These are phyloP conservation scores for Acleris emargana DNA, from an alignment of 2,888 invertebrate genomes.

Conservation along the genomic window DNA sequence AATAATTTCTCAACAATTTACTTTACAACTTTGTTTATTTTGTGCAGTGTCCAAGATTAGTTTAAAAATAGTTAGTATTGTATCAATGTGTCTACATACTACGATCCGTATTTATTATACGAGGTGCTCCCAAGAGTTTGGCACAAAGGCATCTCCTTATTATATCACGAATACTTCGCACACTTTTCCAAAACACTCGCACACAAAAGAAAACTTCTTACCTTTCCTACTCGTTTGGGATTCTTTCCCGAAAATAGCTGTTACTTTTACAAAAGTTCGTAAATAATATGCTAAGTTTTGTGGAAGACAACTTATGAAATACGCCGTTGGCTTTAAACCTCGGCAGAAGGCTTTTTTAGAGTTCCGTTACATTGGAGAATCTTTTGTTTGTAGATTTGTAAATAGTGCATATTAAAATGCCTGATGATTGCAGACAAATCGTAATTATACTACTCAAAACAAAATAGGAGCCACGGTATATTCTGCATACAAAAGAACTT, in stretches of 20 bases:
- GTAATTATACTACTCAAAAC: too few relatives aligned
- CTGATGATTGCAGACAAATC: too few relatives aligned
- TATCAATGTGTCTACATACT: too few relatives aligned
- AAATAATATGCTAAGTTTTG: conserved; percentile 36
- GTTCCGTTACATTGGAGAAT: not conserved
- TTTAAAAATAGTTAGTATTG: too few relatives aligned
- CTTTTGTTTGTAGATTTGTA: not conserved
- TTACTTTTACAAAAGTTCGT: conserved; percentile 34
- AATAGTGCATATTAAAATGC: not conserved
- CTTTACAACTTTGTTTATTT: too few relatives aligned
- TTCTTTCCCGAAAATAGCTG: conserved; percentile 31
- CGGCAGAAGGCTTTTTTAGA: conserved; percentile 10
- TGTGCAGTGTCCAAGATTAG: too few relatives aligned
- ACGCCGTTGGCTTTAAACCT: conserved; percentile 34
- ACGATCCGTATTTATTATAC: too few relatives aligned
- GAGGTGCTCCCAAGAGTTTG: conserved; percentile 8
- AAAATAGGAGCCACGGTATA: too few relatives aligned
- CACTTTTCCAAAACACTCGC: conserved; percentile 31
- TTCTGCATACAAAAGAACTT: too few relatives aligned
- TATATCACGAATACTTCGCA: conserved; percentile 27
- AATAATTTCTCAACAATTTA: too few relatives aligned
- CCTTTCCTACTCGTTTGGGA: conserved; percentile 33
- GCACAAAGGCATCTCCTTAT: conserved; percentile 25
- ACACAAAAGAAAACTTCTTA: conserved; percentile 32
- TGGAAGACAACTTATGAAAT: conserved; percentile 30